phyloP scores from a whole-genome alignment of 2,113 vertebrate genomes.

The Tragulus kanchil region DNA sequence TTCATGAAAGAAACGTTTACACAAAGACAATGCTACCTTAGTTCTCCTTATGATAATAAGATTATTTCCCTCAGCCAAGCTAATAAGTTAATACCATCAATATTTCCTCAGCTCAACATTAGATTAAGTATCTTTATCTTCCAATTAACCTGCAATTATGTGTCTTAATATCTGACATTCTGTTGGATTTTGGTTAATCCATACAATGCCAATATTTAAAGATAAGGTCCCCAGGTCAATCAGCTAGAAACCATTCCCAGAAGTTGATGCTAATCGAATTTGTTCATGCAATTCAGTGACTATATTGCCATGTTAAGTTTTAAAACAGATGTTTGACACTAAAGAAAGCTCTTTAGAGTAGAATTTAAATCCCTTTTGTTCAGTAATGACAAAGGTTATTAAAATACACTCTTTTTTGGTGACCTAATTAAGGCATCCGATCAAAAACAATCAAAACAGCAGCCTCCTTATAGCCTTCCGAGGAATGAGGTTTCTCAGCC shows the following conservation, averaged over 20 bases:
- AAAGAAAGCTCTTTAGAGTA: conserved; percentile 78
- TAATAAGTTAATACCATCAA: conserved; percentile 83
- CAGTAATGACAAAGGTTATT: conserved; percentile 84
- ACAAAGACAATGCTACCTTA: conserved; percentile 68
- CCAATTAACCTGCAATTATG: conserved; percentile 85
- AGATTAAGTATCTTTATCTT: conserved; percentile 85
- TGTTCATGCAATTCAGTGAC: conserved; percentile 80
- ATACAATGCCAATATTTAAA: conserved; percentile 83
- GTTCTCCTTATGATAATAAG: conserved; percentile 71
- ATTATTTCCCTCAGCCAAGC: conserved; percentile 72
- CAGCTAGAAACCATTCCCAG: conserved; percentile 87
- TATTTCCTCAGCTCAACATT: conserved; percentile 79
- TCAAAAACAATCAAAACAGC: conserved; percentile 83
- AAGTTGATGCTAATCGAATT: conserved; percentile 89
- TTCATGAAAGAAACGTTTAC: conserved; percentile 63
- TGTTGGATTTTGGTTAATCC: conserved; percentile 86
- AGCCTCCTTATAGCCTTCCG: conserved; percentile 6
- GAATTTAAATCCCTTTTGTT: conserved; percentile 84
- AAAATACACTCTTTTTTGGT: conserved; percentile 82
- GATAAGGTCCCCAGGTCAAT: conserved; percentile 87
- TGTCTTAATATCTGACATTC: conserved; percentile 86
- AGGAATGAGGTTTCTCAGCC: conserved; percentile 72
- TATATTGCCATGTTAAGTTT: conserved; percentile 85
- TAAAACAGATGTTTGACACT: conserved; percentile 85
- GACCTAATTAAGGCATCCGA: conserved; percentile 85